Evolutionary conservation across 2,113 vertebrate species (phyloP).

Genomic region (Struthidea cinerea): DNA sequence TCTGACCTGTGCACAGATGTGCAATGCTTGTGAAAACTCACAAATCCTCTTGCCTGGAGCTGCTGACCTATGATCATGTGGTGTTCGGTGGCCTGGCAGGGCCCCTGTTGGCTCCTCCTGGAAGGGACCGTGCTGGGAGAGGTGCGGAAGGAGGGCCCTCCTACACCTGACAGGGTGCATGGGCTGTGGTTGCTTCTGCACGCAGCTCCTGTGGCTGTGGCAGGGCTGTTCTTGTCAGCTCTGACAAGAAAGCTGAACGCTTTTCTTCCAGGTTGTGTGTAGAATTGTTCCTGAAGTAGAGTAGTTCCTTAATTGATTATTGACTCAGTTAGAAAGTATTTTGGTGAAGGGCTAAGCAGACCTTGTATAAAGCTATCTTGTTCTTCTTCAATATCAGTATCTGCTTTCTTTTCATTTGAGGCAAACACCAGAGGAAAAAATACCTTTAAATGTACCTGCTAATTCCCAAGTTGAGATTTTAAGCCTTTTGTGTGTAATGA

Average conservation of each 20-base stretch:
- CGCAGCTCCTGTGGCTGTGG: neutral
- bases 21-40: neutral
- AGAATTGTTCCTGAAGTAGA: neutral
- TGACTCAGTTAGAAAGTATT: neutral
- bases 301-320: neutral
- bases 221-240: neutral
- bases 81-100: neutral
- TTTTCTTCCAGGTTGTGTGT: neutral
- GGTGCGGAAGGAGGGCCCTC: accelerated
- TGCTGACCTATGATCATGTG: neutral
- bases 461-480: neutral
- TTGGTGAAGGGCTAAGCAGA: neutral
- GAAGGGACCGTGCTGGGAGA: neutral
- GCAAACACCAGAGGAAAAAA: neutral
- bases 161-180: accelerated
- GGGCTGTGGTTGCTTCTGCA: neutral
- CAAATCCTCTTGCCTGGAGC: neutral
- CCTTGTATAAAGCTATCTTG: neutral
- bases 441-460: neutral
- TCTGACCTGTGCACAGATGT: neutral
- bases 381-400: neutral
- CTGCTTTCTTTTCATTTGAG: neutral
- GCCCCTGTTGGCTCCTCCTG: neutral
- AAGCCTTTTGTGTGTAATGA: neutral
- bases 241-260: neutral